Percentiles rank a stretch among this genome's conserved stretches.
These are phyloP conservation scores for Rhinoptilus africanus DNA, from an alignment of 2,113 vertebrate genomes.

Conservation along the genomic window DNA sequence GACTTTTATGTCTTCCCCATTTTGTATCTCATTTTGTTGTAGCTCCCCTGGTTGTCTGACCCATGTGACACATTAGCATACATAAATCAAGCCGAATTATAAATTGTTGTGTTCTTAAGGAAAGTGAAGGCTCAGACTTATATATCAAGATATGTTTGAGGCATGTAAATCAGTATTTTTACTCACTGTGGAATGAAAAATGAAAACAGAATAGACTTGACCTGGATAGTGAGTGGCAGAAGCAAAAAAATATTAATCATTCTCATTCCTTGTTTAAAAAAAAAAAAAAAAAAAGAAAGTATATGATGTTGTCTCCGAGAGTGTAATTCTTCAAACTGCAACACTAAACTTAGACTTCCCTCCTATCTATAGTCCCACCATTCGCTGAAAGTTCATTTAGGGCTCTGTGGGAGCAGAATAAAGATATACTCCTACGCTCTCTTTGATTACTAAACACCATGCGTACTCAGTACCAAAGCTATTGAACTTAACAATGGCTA, in stretches of 20 bases:
- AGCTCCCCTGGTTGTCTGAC: not conserved
- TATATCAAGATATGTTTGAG: not conserved
- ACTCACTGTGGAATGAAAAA: not conserved
- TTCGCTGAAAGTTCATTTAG: not conserved
- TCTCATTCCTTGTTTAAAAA: not conserved
- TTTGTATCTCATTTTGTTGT: not conserved
- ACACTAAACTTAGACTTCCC: not conserved
- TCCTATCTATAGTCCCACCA: not conserved
- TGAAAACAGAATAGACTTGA: not conserved
- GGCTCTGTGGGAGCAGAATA: not conserved
- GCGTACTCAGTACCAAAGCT: not conserved
- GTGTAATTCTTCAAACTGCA: not conserved
- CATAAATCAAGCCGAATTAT: constrained; percentile 16
- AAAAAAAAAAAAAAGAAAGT: no score
- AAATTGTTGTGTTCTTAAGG: not conserved
- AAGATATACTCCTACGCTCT: not conserved
- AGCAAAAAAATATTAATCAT: not conserved
- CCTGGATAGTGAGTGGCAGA: not conserved
- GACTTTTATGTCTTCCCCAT: not conserved
- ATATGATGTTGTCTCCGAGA: not conserved
- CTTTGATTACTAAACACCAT: not conserved
- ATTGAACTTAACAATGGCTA: not conserved
- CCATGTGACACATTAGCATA: not conserved
- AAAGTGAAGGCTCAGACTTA: not conserved
- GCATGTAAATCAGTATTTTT: not conserved